Evolutionary conservation across 2,113 vertebrate species (phyloP).

Genomic region (Oncorhynchus keta): DNA sequence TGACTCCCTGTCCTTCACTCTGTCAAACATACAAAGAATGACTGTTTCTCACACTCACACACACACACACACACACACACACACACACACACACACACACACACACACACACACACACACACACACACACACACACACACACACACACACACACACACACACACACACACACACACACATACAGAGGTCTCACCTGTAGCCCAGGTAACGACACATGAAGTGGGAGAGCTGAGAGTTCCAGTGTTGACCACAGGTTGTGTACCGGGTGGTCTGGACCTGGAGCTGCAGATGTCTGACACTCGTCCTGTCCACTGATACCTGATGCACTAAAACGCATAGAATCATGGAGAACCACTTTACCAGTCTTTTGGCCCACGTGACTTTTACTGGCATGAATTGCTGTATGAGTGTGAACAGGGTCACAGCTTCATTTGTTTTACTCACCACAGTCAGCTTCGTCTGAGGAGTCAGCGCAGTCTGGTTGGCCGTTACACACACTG

Average conservation of each 20-base stretch:
- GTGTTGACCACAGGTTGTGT: slow-evolving; percentile 63
- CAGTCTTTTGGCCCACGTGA: not conserved
- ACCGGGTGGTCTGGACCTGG: slow-evolving; percentile 28
- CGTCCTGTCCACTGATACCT: slow-evolving; percentile 43
- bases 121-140: not conserved
- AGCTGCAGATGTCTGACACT: slow-evolving; percentile 47
- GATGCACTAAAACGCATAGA: slow-evolving; percentile 34
- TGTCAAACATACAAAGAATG: not conserved
- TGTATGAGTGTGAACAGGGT: not conserved
- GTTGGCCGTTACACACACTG: slow-evolving; percentile 74
- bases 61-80: not conserved
- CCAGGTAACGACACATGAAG: slow-evolving; percentile 79
- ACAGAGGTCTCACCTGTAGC: slow-evolving; percentile 73
- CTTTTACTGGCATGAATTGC: not conserved
- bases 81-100: not conserved
- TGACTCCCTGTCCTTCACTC: not conserved
- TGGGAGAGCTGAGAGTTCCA: slow-evolving; percentile 76
- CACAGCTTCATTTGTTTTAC: slow-evolving; percentile 7
- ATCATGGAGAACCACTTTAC: not conserved
- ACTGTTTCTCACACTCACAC: not conserved
- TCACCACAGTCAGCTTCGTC: slow-evolving; percentile 88
- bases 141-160: not conserved
- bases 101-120: not conserved
- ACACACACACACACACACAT: not conserved
- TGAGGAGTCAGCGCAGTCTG: slow-evolving; percentile 82